These are phyloP conservation scores for Terebella lapidaria DNA, from an alignment of 2,888 invertebrate species.

Conservation along the genomic window DNA sequence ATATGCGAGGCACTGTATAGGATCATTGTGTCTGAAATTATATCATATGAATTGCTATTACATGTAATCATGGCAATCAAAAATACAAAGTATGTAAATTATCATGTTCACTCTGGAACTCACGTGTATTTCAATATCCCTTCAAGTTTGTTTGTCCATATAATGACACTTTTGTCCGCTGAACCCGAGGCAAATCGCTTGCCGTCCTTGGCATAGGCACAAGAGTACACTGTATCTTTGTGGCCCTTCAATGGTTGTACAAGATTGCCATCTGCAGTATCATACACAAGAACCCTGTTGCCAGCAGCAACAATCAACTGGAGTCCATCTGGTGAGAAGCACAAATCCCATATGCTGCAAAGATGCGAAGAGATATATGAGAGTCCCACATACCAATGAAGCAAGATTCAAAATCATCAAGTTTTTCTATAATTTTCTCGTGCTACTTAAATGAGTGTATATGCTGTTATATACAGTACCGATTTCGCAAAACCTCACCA, in stretches of 20 bases:
- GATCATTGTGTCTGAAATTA: slow-evolving; percentile 79
- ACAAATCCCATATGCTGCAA: slow-evolving; percentile 83
- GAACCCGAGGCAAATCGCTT: slow-evolving; percentile 95
- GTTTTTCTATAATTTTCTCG: too few relatives aligned
- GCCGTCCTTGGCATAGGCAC: slow-evolving; percentile 88
- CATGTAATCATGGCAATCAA: neutral
- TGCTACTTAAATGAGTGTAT: too few relatives aligned
- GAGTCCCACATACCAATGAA: too few relatives aligned
- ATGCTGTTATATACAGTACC: too few relatives aligned
- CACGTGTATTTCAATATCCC: slow-evolving; percentile 93
- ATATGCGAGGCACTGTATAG: slow-evolving; percentile 89
- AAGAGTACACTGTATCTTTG: slow-evolving; percentile 87
- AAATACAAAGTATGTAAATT: slow-evolving; percentile 5
- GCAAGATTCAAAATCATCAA: too few relatives aligned
- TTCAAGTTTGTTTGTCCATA: slow-evolving; percentile 94
- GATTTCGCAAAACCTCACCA: too few relatives aligned
- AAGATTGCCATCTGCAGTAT: slow-evolving; percentile 81
- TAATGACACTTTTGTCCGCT: slow-evolving; percentile 94
- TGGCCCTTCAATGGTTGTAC: slow-evolving; percentile 92
- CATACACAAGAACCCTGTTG: slow-evolving; percentile 89
- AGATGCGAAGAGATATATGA: too few relatives aligned
- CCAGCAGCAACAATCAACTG: slow-evolving; percentile 93
- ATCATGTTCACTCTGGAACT: too few relatives aligned
- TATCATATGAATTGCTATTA: neutral
- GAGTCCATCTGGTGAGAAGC: slow-evolving; percentile 91